phyloP scores from a whole-genome alignment of 2,888 invertebrate genomes.

The Plebejus anna region DNA sequence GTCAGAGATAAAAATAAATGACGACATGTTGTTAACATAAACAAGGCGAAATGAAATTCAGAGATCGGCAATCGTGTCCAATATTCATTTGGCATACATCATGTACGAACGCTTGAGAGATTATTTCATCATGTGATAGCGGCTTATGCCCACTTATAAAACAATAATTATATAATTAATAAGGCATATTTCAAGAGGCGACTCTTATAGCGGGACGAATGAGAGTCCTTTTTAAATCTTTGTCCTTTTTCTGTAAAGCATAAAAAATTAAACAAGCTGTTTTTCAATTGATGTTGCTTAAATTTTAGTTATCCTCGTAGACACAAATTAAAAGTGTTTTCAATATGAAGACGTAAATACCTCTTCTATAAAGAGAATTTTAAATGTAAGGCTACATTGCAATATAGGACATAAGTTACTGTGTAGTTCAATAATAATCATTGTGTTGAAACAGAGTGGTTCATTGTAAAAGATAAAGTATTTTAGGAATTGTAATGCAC shows the following conservation, averaged over 20 bases:
- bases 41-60: not conserved
- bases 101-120: conserved; percentile 22
- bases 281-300: too few species aligned
- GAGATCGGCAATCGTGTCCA: conserved; percentile 22
- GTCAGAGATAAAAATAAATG: conserved; percentile 12
- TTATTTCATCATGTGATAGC: conserved; percentile 28
- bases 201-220: not conserved
- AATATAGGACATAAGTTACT: too few species aligned
- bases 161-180: conserved; percentile 4
- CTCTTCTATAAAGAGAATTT: too few species aligned
- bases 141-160: not conserved
- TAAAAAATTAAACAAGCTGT: too few species aligned
- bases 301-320: not conserved
- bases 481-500: too few species aligned
- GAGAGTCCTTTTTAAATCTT: not conserved
- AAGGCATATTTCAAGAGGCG: not conserved
- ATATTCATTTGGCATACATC: conserved; percentile 27
- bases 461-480: too few species aligned
- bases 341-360: not conserved
- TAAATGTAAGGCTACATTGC: too few species aligned
- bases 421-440: too few species aligned
- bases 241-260: not conserved
- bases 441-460: too few species aligned
- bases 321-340: not conserved
- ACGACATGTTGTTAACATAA: conserved; percentile 13